These are phyloP conservation scores for Tachina lurida DNA, from an alignment of 2,888 invertebrate genomes.

Conservation along the genomic window DNA sequence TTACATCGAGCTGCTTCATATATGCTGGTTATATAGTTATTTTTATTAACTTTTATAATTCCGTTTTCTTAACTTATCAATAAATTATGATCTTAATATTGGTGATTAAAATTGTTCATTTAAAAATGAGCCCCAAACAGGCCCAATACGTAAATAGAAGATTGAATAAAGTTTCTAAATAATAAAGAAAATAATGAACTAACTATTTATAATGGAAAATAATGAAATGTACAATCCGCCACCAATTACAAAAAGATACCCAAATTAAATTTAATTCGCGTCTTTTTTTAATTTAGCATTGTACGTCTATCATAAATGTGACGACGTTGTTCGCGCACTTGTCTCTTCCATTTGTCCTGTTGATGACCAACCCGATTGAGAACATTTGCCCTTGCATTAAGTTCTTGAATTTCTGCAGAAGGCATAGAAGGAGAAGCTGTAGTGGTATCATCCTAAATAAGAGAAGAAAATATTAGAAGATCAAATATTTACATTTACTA, in stretches of 20 bases:
- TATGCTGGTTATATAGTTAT: too few species aligned
- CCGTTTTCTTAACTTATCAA: too few species aligned
- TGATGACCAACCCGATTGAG: conserved; percentile 97
- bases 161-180: too few species aligned
- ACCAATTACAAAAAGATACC: conserved; percentile 22
- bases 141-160: too few species aligned
- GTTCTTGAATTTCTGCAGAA: conserved; percentile 86
- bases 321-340: conserved; percentile 91
- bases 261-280: neutral
- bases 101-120: too few species aligned
- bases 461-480: conserved; percentile 67
- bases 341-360: conserved; percentile 98
- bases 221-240: conserved; percentile 15
- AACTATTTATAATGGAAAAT: neutral
- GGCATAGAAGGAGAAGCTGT: conserved; percentile 83
- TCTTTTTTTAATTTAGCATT: conserved; percentile 92
- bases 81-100: too few species aligned
- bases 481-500: conserved; percentile 45
- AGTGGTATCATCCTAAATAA: conserved; percentile 84
- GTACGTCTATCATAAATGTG: conserved; percentile 99
- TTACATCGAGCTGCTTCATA: too few species aligned
- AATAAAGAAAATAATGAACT: neutral
- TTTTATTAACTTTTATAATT: too few species aligned
- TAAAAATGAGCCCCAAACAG: too few species aligned
- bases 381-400: conserved; percentile 90